Base-by-base conservation (phyloP, 1,140 invertebrate genomes). In the Spodoptera litura region DNA sequence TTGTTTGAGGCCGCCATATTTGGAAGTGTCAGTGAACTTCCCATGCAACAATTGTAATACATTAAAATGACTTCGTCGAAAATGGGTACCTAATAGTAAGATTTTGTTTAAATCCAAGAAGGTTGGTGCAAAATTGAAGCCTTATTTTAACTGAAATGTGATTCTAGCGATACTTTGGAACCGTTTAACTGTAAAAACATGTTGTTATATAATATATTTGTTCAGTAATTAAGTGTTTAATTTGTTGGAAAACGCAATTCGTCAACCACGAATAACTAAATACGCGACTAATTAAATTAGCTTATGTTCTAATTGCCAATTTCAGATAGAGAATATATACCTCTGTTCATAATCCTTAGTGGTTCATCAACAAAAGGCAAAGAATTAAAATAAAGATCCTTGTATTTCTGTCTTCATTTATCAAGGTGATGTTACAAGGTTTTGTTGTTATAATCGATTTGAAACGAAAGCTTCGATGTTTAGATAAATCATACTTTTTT, bases 171-270 rank as follows among this genome's bases (percentile, higher is more conserved):
- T 31, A 31, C 31, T 31, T 31, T 31, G 4, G 31, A 31, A 3
- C 31, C 4, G 4, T 2, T 31, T 31, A 5, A 31, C 31, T 2
- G 31, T 4, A 0, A 31, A 31, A 31, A 5, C 4, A 44, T 44
- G 38, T 44, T 44, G 12, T 44, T 20, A 8, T 15, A 38, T 64
- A 44, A 49, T 20, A 64, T 11, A 8, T 20, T 64, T 64, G 15
- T 20, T 64, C 38, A 38, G 62, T 11, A 49, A 66, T 66, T 66
- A 4, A 10, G n/a, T 49, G 38, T 25, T 11, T 12, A 66, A 49
- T 15, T 38, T 11, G 49, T 64, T 64, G 61, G 35, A 64, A 49
- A 64, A 64, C 9, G n/a, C 9, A 49, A 66, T 66, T 66, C 44
- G 62, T 66, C 15, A 66, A 15, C 38, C 62, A 66, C 38, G 62